phyloP scores from a whole-genome alignment of 2,888 invertebrate species.

The Tribolium freemani region DNA sequence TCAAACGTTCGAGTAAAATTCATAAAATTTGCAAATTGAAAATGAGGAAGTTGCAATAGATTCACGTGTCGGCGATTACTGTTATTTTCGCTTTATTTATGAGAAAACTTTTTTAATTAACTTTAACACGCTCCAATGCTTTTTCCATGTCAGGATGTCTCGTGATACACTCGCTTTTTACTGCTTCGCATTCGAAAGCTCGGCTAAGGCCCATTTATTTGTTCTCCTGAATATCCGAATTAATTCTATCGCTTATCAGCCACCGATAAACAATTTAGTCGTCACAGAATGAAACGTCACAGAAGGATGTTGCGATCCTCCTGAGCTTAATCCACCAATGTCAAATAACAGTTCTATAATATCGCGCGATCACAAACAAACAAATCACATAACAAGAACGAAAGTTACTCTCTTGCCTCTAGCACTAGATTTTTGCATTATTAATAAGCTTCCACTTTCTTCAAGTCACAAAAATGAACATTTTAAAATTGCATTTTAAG shows the following conservation, averaged over 20 bases:
- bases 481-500: too few species aligned
- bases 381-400: neutral
- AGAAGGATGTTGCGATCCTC: neutral
- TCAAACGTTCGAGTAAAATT: neutral
- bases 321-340: neutral
- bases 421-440: neutral
- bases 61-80: slow-evolving; percentile 31
- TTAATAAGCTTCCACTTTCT: neutral
- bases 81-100: slow-evolving; percentile 37
- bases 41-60: neutral
- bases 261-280: neutral
- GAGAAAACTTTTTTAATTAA: slow-evolving; percentile 42
- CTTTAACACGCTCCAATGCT: slow-evolving; percentile 37
- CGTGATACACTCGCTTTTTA: slow-evolving; percentile 16
- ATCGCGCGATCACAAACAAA: neutral
- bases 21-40: neutral
- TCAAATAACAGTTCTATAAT: neutral
- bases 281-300: neutral
- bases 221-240: neutral
- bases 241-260: neutral
- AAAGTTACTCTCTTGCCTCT: neutral
- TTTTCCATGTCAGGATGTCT: slow-evolving; percentile 36
- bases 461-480: neutral
- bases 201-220: neutral
- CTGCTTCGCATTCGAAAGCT: slow-evolving; percentile 15